Evolutionary conservation across 2,888 invertebrate species (phyloP), one percentile per base, ranked within the genome.

Genomic region (Metallyticus violacea): DNA sequence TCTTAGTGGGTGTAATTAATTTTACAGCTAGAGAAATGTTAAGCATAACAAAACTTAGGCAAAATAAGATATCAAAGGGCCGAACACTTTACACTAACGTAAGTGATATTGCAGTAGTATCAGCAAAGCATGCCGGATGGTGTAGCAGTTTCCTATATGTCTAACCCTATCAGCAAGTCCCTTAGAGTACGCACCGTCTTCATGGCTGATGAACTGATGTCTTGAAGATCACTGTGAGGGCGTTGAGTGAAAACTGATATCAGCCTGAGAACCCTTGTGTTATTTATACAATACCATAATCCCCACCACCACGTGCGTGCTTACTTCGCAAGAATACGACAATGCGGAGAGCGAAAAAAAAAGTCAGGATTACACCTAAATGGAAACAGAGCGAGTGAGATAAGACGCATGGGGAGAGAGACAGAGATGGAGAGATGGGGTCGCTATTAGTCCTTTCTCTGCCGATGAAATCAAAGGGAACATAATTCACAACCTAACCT

Each of bases 211-310:
- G 40, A 26, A 62, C 40, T n/a, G 83, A 7, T 83, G 77, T 62
- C 40, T 15, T 62, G 40, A 62, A 62, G 40, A 62, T 62, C 40
- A 62, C 40, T 62, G 22, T 62, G 40, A 62, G 15, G 40, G 40
- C 40, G 40, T 62, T 62, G 40, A 62, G n/a, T n/a, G 26, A 26
- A 22, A 26, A 83, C 83, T 83, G 83, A 83, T 77, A 77, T 77
- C 81, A 81, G 26, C 26, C 81, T 77, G 77, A 15, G 77, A 15
- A 28, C 29, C 77, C 15, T 29, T 86, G 81, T 40, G 81, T 62
- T 86, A 86, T 86, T 86, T 86, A 86, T 86, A 86, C 86, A 79
- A 79, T 79, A 81, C 29, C 22, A 7, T n/a, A n/a, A n/a, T n/a
- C 7, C 28, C 86, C 86, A 81, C 81, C 76, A 62, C 79, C 9